Conservation (phyloP, 1,140 invertebrate species). For the Drosophila cardini region DNA sequence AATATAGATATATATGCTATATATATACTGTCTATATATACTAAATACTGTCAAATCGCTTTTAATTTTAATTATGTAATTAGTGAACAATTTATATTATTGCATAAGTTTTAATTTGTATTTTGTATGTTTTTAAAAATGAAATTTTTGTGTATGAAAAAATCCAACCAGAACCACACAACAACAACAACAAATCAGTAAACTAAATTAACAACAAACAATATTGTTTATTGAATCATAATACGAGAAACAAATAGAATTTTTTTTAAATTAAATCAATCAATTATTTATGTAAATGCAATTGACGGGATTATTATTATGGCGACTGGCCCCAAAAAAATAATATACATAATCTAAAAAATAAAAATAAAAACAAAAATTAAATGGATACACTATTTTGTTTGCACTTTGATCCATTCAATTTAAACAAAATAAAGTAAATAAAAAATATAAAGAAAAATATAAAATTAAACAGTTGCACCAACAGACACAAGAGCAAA, state of each 20-base stretch:
- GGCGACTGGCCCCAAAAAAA: slow-evolving; percentile 14
- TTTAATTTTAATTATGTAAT: slow-evolving; percentile 79
- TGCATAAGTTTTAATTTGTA: slow-evolving; percentile 67
- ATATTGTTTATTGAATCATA: slow-evolving; percentile 53
- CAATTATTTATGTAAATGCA: slow-evolving; percentile 55
- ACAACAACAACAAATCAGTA: slow-evolving; percentile 22
- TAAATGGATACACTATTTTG: slow-evolving; percentile 52
- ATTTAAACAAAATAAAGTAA: slow-evolving; percentile 41
- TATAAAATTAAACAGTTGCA: slow-evolving; percentile 54
- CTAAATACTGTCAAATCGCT: slow-evolving; percentile 51
- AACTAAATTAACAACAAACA: slow-evolving; percentile 35
- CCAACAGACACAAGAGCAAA: slow-evolving; percentile 56
- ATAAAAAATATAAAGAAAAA: slow-evolving; percentile 39
- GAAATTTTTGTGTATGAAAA: slow-evolving; percentile 38
- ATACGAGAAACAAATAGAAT: slow-evolving; percentile 46
- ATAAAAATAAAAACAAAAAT: slow-evolving; percentile 12
- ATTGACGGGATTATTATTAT: slow-evolving; percentile 23
- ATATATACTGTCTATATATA: slow-evolving; percentile 17
- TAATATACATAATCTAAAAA: slow-evolving; percentile 31
- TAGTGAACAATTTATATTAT: slow-evolving; percentile 64
- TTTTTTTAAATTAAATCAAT: slow-evolving; percentile 71
- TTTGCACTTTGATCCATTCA: slow-evolving; percentile 53
- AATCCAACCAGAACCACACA: slow-evolving; percentile 7
- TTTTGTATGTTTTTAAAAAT: slow-evolving; percentile 65
- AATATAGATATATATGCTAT: slow-evolving; percentile 23